Conservation (phyloP, 2,888 invertebrate genomes). For the Pilophorus perplexus region DNA sequence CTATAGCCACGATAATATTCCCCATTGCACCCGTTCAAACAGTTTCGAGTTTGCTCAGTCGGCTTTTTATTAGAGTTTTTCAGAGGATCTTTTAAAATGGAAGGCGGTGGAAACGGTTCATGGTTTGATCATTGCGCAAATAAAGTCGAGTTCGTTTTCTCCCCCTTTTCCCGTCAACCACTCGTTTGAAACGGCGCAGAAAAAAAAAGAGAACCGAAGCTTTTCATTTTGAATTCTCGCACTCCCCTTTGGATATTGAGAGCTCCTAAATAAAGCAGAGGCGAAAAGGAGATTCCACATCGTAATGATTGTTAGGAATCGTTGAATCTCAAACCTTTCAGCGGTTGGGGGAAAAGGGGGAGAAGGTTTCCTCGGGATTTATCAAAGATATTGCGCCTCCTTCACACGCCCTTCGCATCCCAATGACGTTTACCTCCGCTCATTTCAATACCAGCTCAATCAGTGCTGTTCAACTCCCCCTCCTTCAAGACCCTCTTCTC, state of each 20-base stretch:
- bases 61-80: too few species aligned
- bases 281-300: slow-evolving; percentile 19
- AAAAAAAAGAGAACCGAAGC: not conserved
- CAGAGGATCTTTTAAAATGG: too few species aligned
- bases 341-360: not conserved
- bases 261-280: slow-evolving; percentile 20
- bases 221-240: slow-evolving; percentile 18
- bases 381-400: slow-evolving; percentile 29
- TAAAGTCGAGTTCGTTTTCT: too few species aligned
- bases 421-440: slow-evolving; percentile 33
- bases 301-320: slow-evolving; percentile 28
- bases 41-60: too few species aligned
- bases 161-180: not conserved
- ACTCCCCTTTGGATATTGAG: slow-evolving; percentile 24
- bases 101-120: too few species aligned
- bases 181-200: not conserved
- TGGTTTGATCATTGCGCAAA: too few species aligned
- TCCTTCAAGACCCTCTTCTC: too few species aligned
- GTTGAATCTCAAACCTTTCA: not conserved
- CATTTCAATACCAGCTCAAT: slow-evolving; percentile 32
- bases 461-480: slow-evolving; percentile 5
- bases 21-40: too few species aligned
- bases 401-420: slow-evolving; percentile 24
- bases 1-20: too few species aligned
- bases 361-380: slow-evolving; percentile 9